Evolutionary conservation across 2,888 invertebrate genomes (phyloP).

Genomic region (Steinernema hermaphroditum): DNA sequence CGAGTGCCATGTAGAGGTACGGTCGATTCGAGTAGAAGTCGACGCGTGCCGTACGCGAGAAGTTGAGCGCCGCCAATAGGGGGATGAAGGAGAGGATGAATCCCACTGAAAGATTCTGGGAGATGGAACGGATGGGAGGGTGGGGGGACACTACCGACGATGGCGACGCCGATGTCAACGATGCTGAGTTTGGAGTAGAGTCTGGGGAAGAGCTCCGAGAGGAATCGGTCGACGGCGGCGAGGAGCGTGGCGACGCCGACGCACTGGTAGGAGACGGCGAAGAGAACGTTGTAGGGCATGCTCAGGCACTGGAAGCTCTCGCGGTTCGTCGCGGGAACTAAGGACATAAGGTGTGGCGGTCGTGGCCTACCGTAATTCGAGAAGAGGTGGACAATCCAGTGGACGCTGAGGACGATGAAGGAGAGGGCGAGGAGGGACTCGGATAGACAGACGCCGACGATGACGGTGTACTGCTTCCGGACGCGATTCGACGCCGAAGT

Average conservation of each 20-base stretch:
- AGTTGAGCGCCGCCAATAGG: slow-evolving; percentile 7
- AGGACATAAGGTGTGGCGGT: not conserved
- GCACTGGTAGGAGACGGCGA: slow-evolving; percentile 24
- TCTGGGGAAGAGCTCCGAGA: slow-evolving; percentile 5
- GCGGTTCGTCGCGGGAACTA: not conserved
- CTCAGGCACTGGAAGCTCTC: slow-evolving; percentile 11
- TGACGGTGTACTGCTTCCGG: slow-evolving; percentile 17
- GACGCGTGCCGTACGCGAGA: not conserved
- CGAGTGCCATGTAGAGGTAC: slow-evolving; percentile 16
- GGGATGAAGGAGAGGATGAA: not conserved
- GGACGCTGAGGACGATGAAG: slow-evolving; percentile 3
- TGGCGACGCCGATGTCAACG: slow-evolving; percentile 8
- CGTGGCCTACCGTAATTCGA: not conserved
- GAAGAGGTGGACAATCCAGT: slow-evolving; percentile 12
- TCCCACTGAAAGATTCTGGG: not conserved
- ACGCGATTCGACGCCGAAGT: slow-evolving; percentile 11
- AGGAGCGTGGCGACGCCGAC: slow-evolving; percentile 4
- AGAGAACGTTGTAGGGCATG: not conserved
- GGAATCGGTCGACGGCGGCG: not conserved
- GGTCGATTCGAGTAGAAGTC: slow-evolving; percentile 16
- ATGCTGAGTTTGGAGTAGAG: slow-evolving; percentile 25
- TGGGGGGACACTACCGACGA: not conserved
- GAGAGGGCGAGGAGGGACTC: slow-evolving; percentile 1
- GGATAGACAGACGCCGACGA: not conserved
- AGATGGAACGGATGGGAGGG: no score